Conservation (phyloP, 2,113 vertebrate genomes). For the Actenoides hombroni region DNA sequence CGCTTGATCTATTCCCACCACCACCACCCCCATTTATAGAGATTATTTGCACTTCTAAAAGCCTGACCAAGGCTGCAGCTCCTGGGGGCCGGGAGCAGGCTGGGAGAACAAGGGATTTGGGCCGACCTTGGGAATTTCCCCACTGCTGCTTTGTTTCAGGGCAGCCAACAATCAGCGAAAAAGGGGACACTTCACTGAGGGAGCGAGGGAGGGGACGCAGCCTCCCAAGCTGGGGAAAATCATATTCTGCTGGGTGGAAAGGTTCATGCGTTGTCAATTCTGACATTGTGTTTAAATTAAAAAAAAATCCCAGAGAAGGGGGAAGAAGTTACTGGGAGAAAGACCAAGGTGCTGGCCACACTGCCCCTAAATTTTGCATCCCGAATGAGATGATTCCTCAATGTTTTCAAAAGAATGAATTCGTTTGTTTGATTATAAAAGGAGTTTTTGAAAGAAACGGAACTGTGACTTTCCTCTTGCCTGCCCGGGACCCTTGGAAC, state of each 20-base stretch:
- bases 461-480: background rate
- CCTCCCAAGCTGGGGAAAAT: background rate
- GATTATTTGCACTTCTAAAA: slow-evolving; percentile 46
- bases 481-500: too few species aligned
- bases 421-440: background rate
- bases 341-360: fast-evolving
- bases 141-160: background rate
- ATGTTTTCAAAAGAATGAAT: background rate
- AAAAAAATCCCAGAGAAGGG: background rate
- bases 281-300: background rate
- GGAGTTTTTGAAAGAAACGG: background rate
- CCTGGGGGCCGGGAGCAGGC: background rate
- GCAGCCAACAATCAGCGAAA: background rate
- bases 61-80: background rate
- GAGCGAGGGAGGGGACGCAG: background rate
- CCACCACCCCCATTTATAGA: background rate
- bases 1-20: background rate
- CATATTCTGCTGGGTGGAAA: background rate
- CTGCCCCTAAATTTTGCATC: background rate
- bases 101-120: slow-evolving; percentile 13
- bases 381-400: background rate
- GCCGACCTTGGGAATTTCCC: background rate
- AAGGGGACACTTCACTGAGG: background rate
- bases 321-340: background rate
- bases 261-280: fast-evolving